phyloP scores from a whole-genome alignment of 2,888 invertebrate species.

The Pristionchus entomophagus region DNA sequence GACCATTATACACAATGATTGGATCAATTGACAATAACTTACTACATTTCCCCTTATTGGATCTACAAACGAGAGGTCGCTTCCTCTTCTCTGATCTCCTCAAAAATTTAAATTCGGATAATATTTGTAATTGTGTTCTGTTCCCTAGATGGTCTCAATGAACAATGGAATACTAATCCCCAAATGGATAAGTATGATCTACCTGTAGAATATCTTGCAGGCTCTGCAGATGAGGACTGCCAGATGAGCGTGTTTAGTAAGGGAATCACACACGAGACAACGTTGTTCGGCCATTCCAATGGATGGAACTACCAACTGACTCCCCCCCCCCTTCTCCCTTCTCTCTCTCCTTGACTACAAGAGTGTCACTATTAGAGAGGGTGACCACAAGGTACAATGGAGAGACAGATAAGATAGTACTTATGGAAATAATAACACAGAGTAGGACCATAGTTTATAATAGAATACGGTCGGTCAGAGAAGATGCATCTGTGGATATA shows the following conservation, averaged over 20 bases:
- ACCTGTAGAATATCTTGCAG: constrained; percentile 31
- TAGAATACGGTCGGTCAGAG: too few species aligned
- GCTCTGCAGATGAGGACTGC: constrained; percentile 14
- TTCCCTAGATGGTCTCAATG: too few species aligned
- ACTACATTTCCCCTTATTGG: not conserved
- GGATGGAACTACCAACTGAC: not conserved
- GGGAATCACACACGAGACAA: not conserved
- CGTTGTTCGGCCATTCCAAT: not conserved
- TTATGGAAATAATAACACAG: not conserved
- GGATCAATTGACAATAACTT: not conserved
- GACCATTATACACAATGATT: not conserved
- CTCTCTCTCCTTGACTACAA: not conserved
- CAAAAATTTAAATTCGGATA: not conserved
- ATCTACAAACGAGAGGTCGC: not conserved
- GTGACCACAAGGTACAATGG: not conserved
- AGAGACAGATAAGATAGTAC: not conserved
- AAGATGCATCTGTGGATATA: too few species aligned
- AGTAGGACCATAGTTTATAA: not conserved
- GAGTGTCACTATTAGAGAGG: not conserved
- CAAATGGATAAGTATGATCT: not conserved
- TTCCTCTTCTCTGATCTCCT: not conserved
- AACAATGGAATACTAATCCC: not conserved
- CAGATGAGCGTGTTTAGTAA: not conserved
- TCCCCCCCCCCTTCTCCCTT: not conserved
- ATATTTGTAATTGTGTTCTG: too few species aligned